Evolutionary conservation across 1,140 invertebrate species (phyloP).

Genomic region (Drosophila auraria): DNA sequence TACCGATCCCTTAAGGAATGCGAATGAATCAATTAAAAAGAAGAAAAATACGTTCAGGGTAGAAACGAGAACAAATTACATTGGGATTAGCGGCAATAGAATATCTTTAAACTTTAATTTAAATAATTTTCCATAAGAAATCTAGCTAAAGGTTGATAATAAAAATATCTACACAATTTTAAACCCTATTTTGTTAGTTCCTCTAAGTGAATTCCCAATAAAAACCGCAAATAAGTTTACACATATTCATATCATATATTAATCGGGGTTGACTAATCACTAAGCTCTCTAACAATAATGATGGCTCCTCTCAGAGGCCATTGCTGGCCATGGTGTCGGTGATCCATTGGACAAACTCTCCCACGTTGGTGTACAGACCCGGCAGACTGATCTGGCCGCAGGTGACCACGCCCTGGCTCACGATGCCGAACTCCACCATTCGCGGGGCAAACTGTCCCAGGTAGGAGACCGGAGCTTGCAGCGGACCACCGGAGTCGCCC

Average conservation of each 20-base stretch:
- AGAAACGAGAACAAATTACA: no score
- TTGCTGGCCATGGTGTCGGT: slow-evolving; percentile 81
- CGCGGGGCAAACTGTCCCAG: slow-evolving; percentile 50
- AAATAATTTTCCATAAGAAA: no score
- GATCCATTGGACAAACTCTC: slow-evolving; percentile 85
- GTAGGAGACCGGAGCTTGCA: slow-evolving; percentile 61
- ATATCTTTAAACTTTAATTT: no score
- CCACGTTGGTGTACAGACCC: slow-evolving; percentile 85
- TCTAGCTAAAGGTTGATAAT: background rate
- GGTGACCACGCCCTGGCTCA: slow-evolving; percentile 86
- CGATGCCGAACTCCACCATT: slow-evolving; percentile 85
- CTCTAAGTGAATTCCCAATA: background rate
- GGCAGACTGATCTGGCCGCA: slow-evolving; percentile 85
- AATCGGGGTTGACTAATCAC: slow-evolving; percentile 11
- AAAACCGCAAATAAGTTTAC: background rate
- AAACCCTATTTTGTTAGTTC: no score
- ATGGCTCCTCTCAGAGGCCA: slow-evolving; percentile 44
- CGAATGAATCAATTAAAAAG: no score
- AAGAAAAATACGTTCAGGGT: no score
- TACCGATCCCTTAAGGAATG: no score
- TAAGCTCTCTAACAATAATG: slow-evolving; percentile 14
- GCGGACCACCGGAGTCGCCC: slow-evolving; percentile 86
- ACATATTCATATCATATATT: slow-evolving; percentile 21
- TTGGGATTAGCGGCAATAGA: no score
- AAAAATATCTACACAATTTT: no score